Base-by-base conservation (phyloP, 2,888 invertebrate species). In the Caenorhabditis becei region DNA sequence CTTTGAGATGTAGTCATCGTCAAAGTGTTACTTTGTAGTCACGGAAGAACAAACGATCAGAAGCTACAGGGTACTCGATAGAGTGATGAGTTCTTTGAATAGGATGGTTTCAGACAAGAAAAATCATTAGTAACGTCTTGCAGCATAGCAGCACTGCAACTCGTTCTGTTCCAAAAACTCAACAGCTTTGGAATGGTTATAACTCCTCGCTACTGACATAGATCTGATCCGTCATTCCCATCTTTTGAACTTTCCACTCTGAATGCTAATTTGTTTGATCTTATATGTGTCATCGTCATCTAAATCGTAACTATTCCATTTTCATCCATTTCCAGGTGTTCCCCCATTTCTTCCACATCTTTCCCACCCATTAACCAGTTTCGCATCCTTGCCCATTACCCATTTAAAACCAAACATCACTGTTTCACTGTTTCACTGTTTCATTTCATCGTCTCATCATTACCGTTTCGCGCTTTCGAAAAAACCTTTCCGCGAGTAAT, bases 351-450 rank as follows among this genome's bases (percentile, higher is more conserved):
- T 14, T 41, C 54, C 8, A 54, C 28, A n/a, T 26, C 14, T 44
- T 62, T 61, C 53, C 28, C 61, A 51, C n/a, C 71, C 63, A 72
- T 72, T 72, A 63, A 63, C 63, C 72, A 63, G 72, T 63, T 72
- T 63, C 72, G 72, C 72, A 63, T 72, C 72, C 49, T 47, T 56
- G 53, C 26, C 44, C 37, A 41, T 8, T 7, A 41, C 28, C 35
- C 24, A n/a, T n/a, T 35, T 63, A 28, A 8, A 35, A 35, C 35
- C 54, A 41, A 37, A 65, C 65, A 58, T 63, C 51, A 54, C 28
- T 41, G 14, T 14, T 41, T 2, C 8, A 54, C 28, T 41, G 14
- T 14, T 41, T 2, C 8, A 59, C 53, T 41, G 66, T 54, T 49
- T 66, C 37, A 28, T 18, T 41, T 28, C 18, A n/a, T n/a, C 20